Base-by-base conservation (phyloP, 2,888 invertebrate genomes). In the Drosophila maculinotata region DNA sequence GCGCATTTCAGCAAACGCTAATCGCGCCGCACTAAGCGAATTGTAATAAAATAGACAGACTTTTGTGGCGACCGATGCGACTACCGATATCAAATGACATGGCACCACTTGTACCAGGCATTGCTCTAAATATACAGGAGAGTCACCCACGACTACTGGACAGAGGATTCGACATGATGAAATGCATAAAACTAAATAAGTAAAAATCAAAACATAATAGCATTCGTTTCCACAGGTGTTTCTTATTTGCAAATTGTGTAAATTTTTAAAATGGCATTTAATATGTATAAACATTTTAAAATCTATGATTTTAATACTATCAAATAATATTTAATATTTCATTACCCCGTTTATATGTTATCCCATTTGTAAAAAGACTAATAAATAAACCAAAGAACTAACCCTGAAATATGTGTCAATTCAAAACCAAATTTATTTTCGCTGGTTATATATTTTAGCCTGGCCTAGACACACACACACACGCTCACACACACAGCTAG, bases 1-100 rank as follows among this genome's bases (percentile, higher is more conserved):
- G 65, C 48, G 59, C 45, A 42, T 56, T 56, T 30, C 30, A 41
- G 52, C 39, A n/a, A 47, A 45, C 76, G 79, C 83, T 87, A 87
- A 83, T 84, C 85, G 87, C 76, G 60, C 36, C 54, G 60, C 73
- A 64, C 77, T 71, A 80, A 69, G 66, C 67, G 69, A 73, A 79
- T 70, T 66, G 70, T 67, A 67, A 82, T 79, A 82, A 79, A 69
- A 78, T 48, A 49, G 53, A 12, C 17, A 51, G 42, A 42, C 41
- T 51, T 20, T 39, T 35, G 6, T 23, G 7, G 36, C 38, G 9
- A 51, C 23, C 28, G 45, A 45, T 66, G 66, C 25, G 48, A 56
- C 44, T 49, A 26, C 44, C 39, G 65, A 66, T 66, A 66, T 56
- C 66, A 33, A 44, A 44, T 65, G 39, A 65, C 65, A 65, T 56